phyloP scores from a whole-genome alignment of 1,140 invertebrate species.

The Nylanderia fulva region DNA sequence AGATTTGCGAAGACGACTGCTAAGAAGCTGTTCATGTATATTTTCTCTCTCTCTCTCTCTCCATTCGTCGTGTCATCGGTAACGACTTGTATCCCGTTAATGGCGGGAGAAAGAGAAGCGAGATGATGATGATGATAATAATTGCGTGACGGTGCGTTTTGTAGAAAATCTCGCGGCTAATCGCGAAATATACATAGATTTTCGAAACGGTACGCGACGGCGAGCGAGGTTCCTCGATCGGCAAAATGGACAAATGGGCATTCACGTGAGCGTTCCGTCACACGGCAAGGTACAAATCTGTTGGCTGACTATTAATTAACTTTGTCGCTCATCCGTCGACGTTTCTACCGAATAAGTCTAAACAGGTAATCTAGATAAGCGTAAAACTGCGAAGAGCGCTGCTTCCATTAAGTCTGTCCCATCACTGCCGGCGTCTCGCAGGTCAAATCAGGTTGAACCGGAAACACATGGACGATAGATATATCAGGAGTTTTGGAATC shows the following conservation, averaged over 20 bases:
- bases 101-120: neutral
- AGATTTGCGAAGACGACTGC: neutral
- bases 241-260: conserved; percentile 61
- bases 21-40: too few species aligned
- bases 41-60: neutral
- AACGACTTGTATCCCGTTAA: neutral
- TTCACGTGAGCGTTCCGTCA: conserved; percentile 58
- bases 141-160: neutral
- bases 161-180: conserved; percentile 9
- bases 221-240: conserved; percentile 3
- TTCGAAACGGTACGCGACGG: neutral
- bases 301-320: conserved; percentile 17
- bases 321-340: conserved; percentile 53
- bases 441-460: conserved; percentile 33
- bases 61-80: neutral
- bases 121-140: too few species aligned
- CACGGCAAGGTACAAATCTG: conserved; percentile 47
- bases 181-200: conserved; percentile 12
- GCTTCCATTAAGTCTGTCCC: too few species aligned
- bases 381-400: neutral
- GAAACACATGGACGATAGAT: too few species aligned
- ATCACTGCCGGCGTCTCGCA: conserved; percentile 10
- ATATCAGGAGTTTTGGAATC: too few species aligned
- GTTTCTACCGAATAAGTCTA: conserved; percentile 51
- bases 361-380: conserved; percentile 55